Percentiles rank a stretch among this genome's conserved stretches.
Evolutionary conservation across 1,140 invertebrate species (phyloP).

Genomic region (Diprion similis): DNA sequence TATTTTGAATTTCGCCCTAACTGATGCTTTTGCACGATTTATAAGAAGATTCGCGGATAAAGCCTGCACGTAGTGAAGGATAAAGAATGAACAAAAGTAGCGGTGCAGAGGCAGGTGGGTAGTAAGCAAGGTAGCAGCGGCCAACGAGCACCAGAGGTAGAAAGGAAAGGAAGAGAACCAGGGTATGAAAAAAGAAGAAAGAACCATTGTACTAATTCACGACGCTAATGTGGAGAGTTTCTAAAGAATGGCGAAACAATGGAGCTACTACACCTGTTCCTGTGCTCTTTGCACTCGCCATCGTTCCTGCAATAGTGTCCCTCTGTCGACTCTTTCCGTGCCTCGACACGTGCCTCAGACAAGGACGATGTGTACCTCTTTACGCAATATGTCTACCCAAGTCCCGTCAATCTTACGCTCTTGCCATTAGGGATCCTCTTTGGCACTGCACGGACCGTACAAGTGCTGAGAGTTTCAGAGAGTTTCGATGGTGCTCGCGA

Average conservation of each 20-base stretch:
- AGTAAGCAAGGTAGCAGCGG: not conserved
- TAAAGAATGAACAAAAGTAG: not conserved
- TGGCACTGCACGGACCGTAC: too few species aligned
- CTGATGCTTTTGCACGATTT: too few species aligned
- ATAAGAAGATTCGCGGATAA: not conserved
- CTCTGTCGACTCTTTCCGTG: not conserved
- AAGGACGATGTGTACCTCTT: not conserved
- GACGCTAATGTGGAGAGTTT: constrained; percentile 37
- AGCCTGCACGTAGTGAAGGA: not conserved
- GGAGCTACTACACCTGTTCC: constrained; percentile 19
- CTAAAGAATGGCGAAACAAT: constrained; percentile 44
- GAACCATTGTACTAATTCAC: constrained; percentile 37
- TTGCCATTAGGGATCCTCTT: not conserved
- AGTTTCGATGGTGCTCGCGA: too few species aligned
- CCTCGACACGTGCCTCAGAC: not conserved
- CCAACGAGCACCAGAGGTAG: not conserved
- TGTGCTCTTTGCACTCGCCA: not conserved
- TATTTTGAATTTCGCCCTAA: too few species aligned
- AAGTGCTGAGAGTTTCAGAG: too few species aligned
- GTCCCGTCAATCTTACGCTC: not conserved
- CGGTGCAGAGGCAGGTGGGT: not conserved
- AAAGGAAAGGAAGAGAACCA: constrained; percentile 7
- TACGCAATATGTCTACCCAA: not conserved
- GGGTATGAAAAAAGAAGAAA: not conserved
- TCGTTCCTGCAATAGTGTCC: not conserved